Evolutionary conservation across 2,888 invertebrate species (phyloP).

Genomic region (Punctoribates punctum): DNA sequence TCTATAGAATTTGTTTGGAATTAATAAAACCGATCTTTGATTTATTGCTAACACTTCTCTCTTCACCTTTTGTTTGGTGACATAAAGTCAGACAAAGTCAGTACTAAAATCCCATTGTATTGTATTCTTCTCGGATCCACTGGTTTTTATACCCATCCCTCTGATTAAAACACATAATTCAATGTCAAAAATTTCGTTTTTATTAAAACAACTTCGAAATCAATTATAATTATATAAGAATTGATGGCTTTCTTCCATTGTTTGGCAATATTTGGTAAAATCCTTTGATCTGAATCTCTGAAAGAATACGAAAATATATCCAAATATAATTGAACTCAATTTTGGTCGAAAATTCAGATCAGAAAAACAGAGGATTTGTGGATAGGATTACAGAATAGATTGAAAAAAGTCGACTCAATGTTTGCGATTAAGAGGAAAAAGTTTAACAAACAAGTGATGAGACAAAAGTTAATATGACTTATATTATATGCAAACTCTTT

Average conservation of each 20-base stretch:
- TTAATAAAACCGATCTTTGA: slow-evolving; percentile 17
- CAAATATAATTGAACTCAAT: no score
- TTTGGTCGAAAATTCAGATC: no score
- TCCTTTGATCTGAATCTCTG: no score
- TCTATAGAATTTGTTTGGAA: neutral
- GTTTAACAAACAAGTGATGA: neutral
- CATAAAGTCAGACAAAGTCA: neutral
- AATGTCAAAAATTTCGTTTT: neutral
- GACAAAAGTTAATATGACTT: neutral
- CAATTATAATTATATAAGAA: neutral
- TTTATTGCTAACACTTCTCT: neutral
- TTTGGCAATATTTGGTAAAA: no score
- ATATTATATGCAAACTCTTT: slow-evolving; percentile 24
- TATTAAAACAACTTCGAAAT: neutral
- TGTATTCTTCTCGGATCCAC: no score
- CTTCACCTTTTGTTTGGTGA: neutral
- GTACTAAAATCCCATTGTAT: no score
- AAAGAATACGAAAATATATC: no score
- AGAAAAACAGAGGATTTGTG: neutral
- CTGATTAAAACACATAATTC: neutral
- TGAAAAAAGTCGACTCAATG: neutral
- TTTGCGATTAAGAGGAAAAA: neutral
- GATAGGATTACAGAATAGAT: slow-evolving; percentile 7
- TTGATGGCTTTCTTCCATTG: neutral
- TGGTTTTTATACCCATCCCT: no score